Percentiles rank a stretch among this genome's conserved stretches.
Conservation (phyloP, 2,797 vertebrate genomes). For the Aplochiton taeniatus region DNA sequence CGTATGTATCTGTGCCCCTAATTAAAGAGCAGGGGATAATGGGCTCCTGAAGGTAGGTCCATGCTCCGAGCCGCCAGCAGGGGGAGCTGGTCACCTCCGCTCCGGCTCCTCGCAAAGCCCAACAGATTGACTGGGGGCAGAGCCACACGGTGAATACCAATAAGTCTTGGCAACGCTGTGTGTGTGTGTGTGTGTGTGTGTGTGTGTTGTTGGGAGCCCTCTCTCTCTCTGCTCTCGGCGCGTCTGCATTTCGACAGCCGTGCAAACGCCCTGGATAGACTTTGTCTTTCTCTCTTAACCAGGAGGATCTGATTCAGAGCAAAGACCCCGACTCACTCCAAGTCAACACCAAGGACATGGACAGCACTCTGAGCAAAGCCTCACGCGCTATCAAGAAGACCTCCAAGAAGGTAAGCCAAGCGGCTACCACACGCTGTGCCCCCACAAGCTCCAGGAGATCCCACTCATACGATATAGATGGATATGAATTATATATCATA, state of each 20-base stretch:
- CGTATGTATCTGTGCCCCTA: conserved; percentile 46
- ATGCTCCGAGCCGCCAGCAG: conserved; percentile 49
- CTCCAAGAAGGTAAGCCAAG: conserved; percentile 88
- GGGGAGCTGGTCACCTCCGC: conserved; percentile 61
- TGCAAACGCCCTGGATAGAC: conserved; percentile 21
- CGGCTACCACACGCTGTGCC: background rate
- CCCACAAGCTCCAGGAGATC: background rate
- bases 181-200: background rate
- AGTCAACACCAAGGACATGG: conserved; percentile 98
- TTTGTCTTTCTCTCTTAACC: conserved; percentile 40
- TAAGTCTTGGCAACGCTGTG: conserved; percentile 35
- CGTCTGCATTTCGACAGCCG: conserved; percentile 41
- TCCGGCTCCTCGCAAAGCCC: conserved; percentile 36
- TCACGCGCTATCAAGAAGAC: conserved; percentile 98
- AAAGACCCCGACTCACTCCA: conserved; percentile 93
- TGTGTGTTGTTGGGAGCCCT: conserved; percentile 5
- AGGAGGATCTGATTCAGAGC: conserved; percentile 94
- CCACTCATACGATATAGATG: too few species aligned
- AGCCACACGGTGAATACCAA: conserved; percentile 64
- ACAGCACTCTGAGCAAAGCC: conserved; percentile 95
- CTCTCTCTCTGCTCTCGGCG: conserved; percentile 21
- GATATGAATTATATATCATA: too few species aligned
- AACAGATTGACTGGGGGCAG: conserved; percentile 57
- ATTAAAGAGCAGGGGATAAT: conserved; percentile 39
- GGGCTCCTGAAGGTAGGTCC: background rate